phyloP scores from a whole-genome alignment of 2,113 vertebrate species.

The Lepisosteus osseus region DNA sequence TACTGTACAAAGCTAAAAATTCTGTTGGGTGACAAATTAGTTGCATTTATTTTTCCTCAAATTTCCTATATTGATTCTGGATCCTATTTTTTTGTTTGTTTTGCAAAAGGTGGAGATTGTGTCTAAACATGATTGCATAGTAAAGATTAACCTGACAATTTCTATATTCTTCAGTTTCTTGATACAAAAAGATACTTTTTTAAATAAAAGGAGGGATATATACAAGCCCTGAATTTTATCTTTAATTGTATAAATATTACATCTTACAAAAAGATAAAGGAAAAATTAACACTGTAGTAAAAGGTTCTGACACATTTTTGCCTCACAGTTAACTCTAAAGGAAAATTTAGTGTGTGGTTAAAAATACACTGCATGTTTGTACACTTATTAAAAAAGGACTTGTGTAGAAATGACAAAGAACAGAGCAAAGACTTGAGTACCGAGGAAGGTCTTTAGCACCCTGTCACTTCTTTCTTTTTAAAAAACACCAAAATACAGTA shows the following conservation, averaged over 20 bases:
- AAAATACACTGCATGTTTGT: constrained; percentile 20
- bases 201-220: neutral
- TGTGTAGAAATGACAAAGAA: constrained; percentile 10
- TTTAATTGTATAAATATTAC: constrained; percentile 74
- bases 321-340: constrained; percentile 34
- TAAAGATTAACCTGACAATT: no score
- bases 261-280: constrained; percentile 53
- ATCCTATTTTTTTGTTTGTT: no score
- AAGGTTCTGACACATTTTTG: constrained; percentile 35
- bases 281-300: constrained; percentile 33
- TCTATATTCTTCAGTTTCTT: no score
- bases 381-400: constrained; percentile 18
- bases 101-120: no score
- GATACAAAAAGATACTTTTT: no score
- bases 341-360: constrained; percentile 36
- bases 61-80: no score
- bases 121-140: no score
- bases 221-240: constrained; percentile 50
- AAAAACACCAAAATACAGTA: constrained; percentile 82
- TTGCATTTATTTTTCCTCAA: no score
- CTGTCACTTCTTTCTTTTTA: constrained; percentile 32
- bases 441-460: constrained; percentile 27
- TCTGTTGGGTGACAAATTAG: no score
- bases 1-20: no score
- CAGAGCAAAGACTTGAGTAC: no score